Conservation (phyloP, 2,113 vertebrate genomes). For the Anolis carolinensis region DNA sequence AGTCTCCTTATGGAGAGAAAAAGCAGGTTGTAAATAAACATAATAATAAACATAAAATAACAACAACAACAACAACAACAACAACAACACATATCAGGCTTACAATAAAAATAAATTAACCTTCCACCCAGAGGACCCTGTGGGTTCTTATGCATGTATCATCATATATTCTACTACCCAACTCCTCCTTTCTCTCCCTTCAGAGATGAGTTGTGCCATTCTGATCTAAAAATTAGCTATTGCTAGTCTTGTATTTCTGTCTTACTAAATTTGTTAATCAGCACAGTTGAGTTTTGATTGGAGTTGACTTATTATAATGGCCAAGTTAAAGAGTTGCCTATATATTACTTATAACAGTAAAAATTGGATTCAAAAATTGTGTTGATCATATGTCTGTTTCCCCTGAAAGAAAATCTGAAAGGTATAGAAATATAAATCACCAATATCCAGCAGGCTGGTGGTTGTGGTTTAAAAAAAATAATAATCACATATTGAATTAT, state of each 20-base stretch:
- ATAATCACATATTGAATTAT: too few species aligned
- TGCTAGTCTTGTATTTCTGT: background rate
- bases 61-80: too few species aligned
- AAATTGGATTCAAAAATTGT: background rate
- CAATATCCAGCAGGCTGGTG: slow-evolving; percentile 8
- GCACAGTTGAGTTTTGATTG: background rate
- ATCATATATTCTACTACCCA: background rate
- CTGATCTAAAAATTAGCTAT: background rate
- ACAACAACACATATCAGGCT: too few species aligned
- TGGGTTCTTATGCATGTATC: background rate
- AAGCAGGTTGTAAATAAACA: too few species aligned
- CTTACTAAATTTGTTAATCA: background rate
- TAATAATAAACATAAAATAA: too few species aligned
- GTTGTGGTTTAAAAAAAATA: too few species aligned
- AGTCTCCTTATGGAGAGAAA: too few species aligned
- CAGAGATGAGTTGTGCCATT: background rate
- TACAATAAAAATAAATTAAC: too few species aligned
- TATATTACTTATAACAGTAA: background rate
- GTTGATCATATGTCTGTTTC: too few species aligned
- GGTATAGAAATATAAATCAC: background rate
- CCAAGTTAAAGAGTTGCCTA: background rate
- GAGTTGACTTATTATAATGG: background rate
- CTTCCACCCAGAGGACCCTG: too few species aligned
- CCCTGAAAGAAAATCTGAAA: background rate
- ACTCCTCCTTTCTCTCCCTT: background rate